Conservation (phyloP, 2,888 invertebrate species). For the Oscheius myriophilus region DNA sequence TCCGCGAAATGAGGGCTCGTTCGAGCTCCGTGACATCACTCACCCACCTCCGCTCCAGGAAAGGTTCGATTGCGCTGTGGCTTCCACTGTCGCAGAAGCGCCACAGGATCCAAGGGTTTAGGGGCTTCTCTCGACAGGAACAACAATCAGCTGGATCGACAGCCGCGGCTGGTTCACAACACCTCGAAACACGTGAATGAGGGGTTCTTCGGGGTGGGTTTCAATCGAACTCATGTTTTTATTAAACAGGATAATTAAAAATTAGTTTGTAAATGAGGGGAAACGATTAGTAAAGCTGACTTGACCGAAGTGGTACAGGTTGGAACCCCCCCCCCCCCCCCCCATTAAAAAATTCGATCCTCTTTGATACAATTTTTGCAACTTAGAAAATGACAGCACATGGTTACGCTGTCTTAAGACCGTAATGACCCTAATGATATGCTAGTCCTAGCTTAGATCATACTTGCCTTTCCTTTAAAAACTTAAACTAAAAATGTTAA, state of each 20-base stretch:
- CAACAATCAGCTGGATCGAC: slow-evolving; percentile 39
- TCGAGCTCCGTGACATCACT: slow-evolving; percentile 47
- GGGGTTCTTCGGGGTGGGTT: slow-evolving; percentile 56
- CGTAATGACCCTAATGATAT: no score
- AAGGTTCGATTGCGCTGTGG: not conserved
- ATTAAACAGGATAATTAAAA: not conserved
- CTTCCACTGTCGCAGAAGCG: not conserved
- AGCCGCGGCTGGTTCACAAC: slow-evolving; percentile 56
- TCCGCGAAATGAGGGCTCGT: slow-evolving; percentile 40
- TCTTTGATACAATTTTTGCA: no score
- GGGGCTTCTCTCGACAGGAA: slow-evolving; percentile 52
- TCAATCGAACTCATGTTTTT: not conserved
- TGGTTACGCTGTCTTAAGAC: no score
- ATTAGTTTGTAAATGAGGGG: not conserved
- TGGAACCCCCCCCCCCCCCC: no score
- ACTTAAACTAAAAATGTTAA: no score
- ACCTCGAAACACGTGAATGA: slow-evolving; percentile 58
- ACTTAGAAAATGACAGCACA: no score
- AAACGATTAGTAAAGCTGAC: no score
- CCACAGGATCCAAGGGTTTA: slow-evolving; percentile 9
- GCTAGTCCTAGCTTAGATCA: no score
- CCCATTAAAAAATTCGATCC: no score
- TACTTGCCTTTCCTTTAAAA: no score
- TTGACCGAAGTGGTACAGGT: no score
- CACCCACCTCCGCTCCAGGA: slow-evolving; percentile 4